Evolutionary conservation across 2,888 invertebrate species (phyloP).

Genomic region (Agonopterix subpropinquella): DNA sequence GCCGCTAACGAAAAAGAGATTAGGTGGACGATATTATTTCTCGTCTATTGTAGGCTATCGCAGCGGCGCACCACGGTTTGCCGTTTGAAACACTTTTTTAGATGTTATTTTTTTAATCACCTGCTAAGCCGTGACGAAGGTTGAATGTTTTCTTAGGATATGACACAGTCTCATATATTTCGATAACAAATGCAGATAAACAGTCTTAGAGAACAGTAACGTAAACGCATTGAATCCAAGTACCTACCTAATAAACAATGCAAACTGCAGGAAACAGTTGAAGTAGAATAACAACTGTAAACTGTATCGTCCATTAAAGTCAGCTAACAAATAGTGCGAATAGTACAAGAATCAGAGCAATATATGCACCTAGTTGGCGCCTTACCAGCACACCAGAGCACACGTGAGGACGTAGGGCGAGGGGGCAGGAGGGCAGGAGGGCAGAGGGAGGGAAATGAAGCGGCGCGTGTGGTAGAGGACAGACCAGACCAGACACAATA

Average conservation of each 20-base stretch:
- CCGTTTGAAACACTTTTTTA: constrained; percentile 39
- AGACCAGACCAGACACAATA: constrained; percentile 53
- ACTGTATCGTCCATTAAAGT: constrained; percentile 1
- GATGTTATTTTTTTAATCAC: constrained; percentile 52
- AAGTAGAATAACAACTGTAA: not conserved
- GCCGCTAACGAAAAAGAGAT: constrained; percentile 69
- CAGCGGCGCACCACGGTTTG: constrained; percentile 35
- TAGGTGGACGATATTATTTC: constrained; percentile 64
- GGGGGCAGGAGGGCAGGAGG: constrained; percentile 11
- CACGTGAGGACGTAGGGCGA: constrained; percentile 12
- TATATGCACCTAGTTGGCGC: constrained; percentile 1
- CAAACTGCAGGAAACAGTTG: not conserved
- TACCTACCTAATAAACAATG: too few species aligned
- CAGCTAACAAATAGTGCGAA: constrained; percentile 2
- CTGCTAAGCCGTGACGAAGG: constrained; percentile 54
- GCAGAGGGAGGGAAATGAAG: constrained; percentile 44
- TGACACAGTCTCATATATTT: constrained; percentile 12
- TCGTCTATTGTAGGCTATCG: constrained; percentile 38
- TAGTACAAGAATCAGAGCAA: constrained; percentile 5
- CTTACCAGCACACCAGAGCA: not conserved
- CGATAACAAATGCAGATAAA: not conserved
- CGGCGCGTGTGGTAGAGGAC: constrained; percentile 53
- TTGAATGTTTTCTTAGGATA: constrained; percentile 46
- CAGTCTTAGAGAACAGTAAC: not conserved
- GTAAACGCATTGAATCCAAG: too few species aligned